phyloP scores from a whole-genome alignment of 2,113 vertebrate genomes.

The Heptranchias perlo region DNA sequence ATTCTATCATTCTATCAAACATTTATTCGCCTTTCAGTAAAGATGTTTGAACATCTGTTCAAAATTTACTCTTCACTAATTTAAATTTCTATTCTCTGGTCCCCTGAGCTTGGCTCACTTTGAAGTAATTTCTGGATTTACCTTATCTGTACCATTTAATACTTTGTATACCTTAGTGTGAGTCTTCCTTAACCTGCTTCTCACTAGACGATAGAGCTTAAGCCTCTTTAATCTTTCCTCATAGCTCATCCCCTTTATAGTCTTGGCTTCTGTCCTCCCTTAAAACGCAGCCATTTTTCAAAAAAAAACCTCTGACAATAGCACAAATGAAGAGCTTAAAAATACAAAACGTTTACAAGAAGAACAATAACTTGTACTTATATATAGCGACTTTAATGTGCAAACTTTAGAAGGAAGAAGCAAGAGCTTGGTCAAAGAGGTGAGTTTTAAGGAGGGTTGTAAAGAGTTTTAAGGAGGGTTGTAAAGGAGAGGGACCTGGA shows the following conservation, averaged over 20 bases:
- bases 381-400: no score
- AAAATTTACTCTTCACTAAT: not conserved
- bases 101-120: not conserved
- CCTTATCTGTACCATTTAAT: not conserved
- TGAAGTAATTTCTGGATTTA: not conserved
- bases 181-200: not conserved
- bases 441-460: not conserved
- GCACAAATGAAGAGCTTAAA: not conserved
- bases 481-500: not conserved
- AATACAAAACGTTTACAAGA: not conserved
- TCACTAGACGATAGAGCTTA: not conserved
- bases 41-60: not conserved
- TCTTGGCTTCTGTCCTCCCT: not conserved
- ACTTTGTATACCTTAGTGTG: not conserved
- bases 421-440: not conserved
- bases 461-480: not conserved
- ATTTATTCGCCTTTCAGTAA: not conserved
- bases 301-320: not conserved
- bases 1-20: not conserved
- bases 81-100: not conserved
- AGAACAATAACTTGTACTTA: not conserved
- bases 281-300: conserved; percentile 1
- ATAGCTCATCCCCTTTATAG: not conserved
- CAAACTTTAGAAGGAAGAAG: not conserved
- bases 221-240: not conserved